Conservation (phyloP, 1,140 invertebrate genomes). For the Delia radicum region DNA sequence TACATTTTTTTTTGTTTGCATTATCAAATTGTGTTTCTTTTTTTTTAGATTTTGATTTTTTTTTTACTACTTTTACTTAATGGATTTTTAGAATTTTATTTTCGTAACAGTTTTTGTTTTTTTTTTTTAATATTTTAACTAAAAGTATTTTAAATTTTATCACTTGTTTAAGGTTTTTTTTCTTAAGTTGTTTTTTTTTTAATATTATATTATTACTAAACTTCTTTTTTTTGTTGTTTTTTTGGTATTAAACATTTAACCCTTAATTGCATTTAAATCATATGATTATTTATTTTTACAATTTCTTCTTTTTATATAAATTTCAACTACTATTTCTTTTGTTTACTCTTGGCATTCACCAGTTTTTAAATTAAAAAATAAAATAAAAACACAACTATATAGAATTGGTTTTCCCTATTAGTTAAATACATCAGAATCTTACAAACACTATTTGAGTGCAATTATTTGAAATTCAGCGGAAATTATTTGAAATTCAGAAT, state of each 20-base stretch:
- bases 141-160: slow-evolving; percentile 3
- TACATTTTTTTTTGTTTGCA: slow-evolving; percentile 33
- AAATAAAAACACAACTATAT: background rate
- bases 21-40: background rate
- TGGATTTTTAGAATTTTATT: slow-evolving; percentile 6
- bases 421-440: too few species aligned
- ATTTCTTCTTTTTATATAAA: background rate
- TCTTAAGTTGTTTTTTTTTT: background rate
- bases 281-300: background rate
- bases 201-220: background rate
- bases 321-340: background rate
- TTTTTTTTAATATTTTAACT: background rate
- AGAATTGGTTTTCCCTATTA: background rate
- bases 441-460: too few species aligned
- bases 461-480: too few species aligned
- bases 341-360: background rate
- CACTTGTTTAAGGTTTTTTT: background rate
- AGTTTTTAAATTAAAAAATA: background rate
- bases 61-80: background rate
- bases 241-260: slow-evolving; percentile 8
- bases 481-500: too few species aligned
- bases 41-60: slow-evolving; percentile 29
- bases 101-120: background rate
- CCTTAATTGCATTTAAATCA: background rate
- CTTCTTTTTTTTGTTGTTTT: background rate